These are phyloP conservation scores for Sardina pilchardus DNA, from an alignment of 2,113 vertebrate genomes.

Conservation along the genomic window DNA sequence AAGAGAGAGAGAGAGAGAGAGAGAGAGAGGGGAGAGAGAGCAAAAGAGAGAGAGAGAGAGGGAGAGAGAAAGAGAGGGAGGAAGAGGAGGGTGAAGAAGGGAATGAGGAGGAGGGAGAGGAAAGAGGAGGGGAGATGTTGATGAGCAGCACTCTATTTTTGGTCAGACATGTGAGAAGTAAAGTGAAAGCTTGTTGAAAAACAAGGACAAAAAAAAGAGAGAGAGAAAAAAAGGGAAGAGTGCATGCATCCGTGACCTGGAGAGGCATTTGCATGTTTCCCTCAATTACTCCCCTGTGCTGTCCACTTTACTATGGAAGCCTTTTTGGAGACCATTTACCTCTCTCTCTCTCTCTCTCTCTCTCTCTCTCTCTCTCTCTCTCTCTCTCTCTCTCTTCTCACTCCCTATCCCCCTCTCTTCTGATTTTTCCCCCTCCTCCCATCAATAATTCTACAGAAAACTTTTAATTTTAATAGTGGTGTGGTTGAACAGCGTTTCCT, in stretches of 20 bases:
- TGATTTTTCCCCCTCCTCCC: not conserved
- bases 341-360: not conserved
- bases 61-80: not conserved
- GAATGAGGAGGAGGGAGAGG: not conserved
- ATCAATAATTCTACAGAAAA: conserved; percentile 33
- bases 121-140: not conserved
- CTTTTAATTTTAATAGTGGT: conserved; percentile 25
- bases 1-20: not conserved
- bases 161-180: not conserved
- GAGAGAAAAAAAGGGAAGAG: not conserved
- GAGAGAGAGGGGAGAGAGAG: no score
- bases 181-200: not conserved
- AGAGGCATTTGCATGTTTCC: not conserved
- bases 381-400: not conserved
- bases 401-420: not conserved
- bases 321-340: conserved; percentile 5
- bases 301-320: conserved; percentile 19
- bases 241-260: not conserved
- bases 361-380: not conserved
- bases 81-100: not conserved
- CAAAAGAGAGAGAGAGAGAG: no score
- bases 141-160: not conserved
- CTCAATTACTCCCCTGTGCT: conserved; percentile 15
- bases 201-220: not conserved
- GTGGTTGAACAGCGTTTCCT: conserved; percentile 22